Evolutionary conservation across 2,113 vertebrate genomes (phyloP).

Genomic region (Rhabdornis inornatus): DNA sequence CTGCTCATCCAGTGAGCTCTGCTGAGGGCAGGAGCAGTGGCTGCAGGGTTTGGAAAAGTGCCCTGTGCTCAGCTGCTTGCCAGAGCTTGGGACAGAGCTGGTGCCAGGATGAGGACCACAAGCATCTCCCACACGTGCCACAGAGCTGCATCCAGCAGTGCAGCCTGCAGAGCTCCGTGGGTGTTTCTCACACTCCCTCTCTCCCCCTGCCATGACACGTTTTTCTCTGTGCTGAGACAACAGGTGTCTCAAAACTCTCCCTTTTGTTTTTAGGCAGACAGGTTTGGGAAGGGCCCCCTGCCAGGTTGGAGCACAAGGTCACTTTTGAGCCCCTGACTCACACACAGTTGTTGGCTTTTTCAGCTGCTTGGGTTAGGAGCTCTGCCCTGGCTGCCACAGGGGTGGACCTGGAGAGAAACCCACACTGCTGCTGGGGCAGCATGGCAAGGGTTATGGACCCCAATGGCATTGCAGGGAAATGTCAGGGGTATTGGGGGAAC

Average conservation of each 20-base stretch:
- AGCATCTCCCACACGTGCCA: neutral
- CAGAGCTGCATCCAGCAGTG: neutral
- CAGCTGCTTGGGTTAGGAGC: slow-evolving; percentile 36
- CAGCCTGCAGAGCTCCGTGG: neutral
- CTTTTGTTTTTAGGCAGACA: neutral
- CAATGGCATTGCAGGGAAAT: neutral
- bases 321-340: neutral
- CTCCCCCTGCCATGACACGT: neutral
- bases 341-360: neutral
- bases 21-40: neutral
- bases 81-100: neutral
- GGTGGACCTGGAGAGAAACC: neutral
- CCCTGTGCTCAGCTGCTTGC: neutral
- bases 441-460: neutral
- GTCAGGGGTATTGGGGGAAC: neutral
- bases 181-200: neutral
- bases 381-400: slow-evolving; percentile 24
- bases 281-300: neutral
- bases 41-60: fast-evolving
- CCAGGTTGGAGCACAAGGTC: neutral
- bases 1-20: neutral
- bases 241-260: neutral
- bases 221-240: neutral
- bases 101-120: neutral
- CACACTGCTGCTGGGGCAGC: neutral